Percentiles rank a stretch among this genome's conserved stretches.
phyloP scores from a whole-genome alignment of 2,888 invertebrate genomes.

The Agrotis exclamationis region DNA sequence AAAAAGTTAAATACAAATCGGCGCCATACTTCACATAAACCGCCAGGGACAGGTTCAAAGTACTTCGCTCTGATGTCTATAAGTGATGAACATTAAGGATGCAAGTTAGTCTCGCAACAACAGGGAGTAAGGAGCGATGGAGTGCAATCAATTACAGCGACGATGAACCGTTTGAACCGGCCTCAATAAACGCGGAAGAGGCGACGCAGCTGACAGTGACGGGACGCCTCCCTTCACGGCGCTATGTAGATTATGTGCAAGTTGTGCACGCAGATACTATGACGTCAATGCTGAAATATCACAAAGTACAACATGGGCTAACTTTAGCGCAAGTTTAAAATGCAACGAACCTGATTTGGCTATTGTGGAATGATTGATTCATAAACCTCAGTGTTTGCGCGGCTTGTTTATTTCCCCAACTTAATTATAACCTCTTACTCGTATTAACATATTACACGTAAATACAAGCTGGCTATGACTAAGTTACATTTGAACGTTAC shows the following conservation, averaged over 20 bases:
- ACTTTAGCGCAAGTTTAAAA: conserved; percentile 13
- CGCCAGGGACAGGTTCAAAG: conserved; percentile 35
- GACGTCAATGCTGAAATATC: conserved; percentile 50
- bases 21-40: conserved; percentile 27
- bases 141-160: conserved; percentile 67
- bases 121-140: conserved; percentile 55
- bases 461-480: not conserved
- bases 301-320: conserved; percentile 12
- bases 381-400: not conserved
- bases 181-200: conserved; percentile 85
- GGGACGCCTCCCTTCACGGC: conserved; percentile 40
- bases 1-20: conserved; percentile 18
- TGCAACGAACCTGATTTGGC: not conserved
- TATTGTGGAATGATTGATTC: not conserved
- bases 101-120: conserved; percentile 52
- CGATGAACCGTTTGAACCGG: conserved; percentile 80
- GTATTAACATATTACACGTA: too few relatives aligned
- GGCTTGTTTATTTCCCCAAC: not conserved
- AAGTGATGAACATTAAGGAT: conserved; percentile 44
- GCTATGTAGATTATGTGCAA: conserved; percentile 56
- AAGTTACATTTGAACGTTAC: not conserved
- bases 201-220: conserved; percentile 55
- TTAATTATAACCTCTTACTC: not conserved
- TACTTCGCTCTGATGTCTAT: conserved; percentile 50
- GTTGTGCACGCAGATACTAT: conserved; percentile 36